Evolutionary conservation across 2,888 invertebrate genomes (phyloP), one percentile per base, ranked within the genome.

Genomic region (Sphaerolaimus hirsutus): DNA sequence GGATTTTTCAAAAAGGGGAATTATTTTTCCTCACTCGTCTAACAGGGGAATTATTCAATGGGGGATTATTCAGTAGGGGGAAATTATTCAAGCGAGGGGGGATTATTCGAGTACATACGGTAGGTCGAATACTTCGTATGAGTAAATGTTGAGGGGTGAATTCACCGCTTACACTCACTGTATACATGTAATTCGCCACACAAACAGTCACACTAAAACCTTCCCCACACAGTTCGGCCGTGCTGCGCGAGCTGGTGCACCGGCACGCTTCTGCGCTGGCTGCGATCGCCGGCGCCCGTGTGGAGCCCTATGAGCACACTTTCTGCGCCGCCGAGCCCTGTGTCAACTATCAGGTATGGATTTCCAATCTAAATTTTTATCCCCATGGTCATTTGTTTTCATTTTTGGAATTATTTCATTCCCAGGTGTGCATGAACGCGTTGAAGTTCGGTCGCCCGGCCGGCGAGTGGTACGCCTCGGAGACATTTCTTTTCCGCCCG

Each of bases 291-390:
- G 83, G 48, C 22, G 50, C 54, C 2, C 54, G 80, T 73, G 81
- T 91, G 0, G 67, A 89, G 10, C 87, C 91, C 0, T 91, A 91
- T 64, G 91, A 91, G 64, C 91, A 93, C 64, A 87, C 89, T 67
- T 72, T 91, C 0, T 93, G 91, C 65, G 81, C 89, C 0, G 75
- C 81, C 45, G 91, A 93, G 61, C 89, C 89, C 0, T 93, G 91
- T 58, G 70, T 84, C 1, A 87, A 89, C 66, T 89, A 76, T 61
- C 87, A 91, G 61, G 35, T 37, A n/a, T n/a, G n/a, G n/a, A n/a
- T n/a, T n/a, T n/a, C n/a, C n/a, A n/a, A n/a, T n/a, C n/a, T n/a
- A n/a, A n/a, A n/a, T n/a, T n/a, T n/a, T n/a, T n/a, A n/a, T n/a
- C n/a, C n/a, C n/a, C n/a, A n/a, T n/a, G n/a, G n/a, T n/a, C n/a